Evolutionary conservation across 2,113 vertebrate species (phyloP), one percentile per base, ranked within the genome.

Genomic region (Barnardius zonarius): DNA sequence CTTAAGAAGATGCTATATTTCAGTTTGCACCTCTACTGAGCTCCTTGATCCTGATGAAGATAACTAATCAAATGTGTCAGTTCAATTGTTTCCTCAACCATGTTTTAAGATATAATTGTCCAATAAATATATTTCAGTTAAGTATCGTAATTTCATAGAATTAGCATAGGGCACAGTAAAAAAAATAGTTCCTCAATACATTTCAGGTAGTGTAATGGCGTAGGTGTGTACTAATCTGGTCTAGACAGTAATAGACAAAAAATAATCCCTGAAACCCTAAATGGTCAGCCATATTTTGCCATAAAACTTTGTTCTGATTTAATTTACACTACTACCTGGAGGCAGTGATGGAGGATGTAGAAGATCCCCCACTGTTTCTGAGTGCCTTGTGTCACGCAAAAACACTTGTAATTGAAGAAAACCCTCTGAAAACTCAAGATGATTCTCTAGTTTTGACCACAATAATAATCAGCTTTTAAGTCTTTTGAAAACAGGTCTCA

Each of bases 221-320:
- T 30, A 37, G 8, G 4, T 27, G 3, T 52, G 8, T 3, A 37
- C 13, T 49, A 11, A 20, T 70, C 30, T 63, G 9, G 7, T 25
- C 25, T 85, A 46, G 74, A 79, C 9, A 33, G 41, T 46, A 64
- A 25, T 5, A 35, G 27, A 8, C 1, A 31, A 55, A 33, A 39
- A 14, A 44, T 28, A 5, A 85, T 8, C 5, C 3, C 2, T 2
- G 1, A 55, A 69, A 8, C 12, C 2, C 4, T 2, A n/a, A 63
- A 75, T 44, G 4, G 46, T 92, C 6, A 37, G n/a, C 6, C 17
- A 35, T 7, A 10, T 76, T 90, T 72, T 88, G 6, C 30, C 12
- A 30, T 55, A 5, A 88, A 85, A 64, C 15, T 72, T 30, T 55
- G 35, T 17, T 18, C 11, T 83, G 37, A 46, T 68, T 83, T 79